Percentiles rank a stretch among this genome's conserved stretches.
These are phyloP conservation scores for Drosophila stalkeri DNA, from an alignment of 2,888 invertebrate genomes.

Conservation along the genomic window DNA sequence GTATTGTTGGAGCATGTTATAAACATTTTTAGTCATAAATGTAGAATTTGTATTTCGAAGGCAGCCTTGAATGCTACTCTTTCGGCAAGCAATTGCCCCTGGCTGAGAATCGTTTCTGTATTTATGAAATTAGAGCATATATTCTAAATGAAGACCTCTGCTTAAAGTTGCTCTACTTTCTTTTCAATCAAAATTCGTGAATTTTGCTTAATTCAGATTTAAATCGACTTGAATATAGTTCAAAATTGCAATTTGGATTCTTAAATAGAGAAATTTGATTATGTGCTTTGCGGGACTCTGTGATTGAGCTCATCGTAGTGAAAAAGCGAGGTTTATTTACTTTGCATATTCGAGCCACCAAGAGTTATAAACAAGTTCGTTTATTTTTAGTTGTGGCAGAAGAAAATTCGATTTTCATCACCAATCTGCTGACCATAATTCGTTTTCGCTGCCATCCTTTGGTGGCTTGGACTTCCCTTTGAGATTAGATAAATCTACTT, in stretches of 20 bases:
- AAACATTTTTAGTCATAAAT: slow-evolving; percentile 54
- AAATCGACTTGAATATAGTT: background rate
- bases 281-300: background rate
- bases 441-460: slow-evolving; percentile 46
- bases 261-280: background rate
- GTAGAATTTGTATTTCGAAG: slow-evolving; percentile 29
- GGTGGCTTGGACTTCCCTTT: slow-evolving; percentile 56
- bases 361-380: slow-evolving; percentile 17
- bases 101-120: background rate
- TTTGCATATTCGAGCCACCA: slow-evolving; percentile 1
- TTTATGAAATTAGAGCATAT: background rate
- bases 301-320: background rate
- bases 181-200: background rate
- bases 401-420: slow-evolving; percentile 17
- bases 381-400: slow-evolving; percentile 8
- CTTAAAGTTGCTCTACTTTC: background rate
- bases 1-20: slow-evolving; percentile 29
- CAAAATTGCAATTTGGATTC: background rate
- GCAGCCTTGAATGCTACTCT: slow-evolving; percentile 15
- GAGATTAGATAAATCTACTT: slow-evolving; percentile 53
- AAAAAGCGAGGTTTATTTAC: background rate
- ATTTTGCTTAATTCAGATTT: background rate
- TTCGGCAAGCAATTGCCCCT: background rate
- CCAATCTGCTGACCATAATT: slow-evolving; percentile 49
- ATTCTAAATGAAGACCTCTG: background rate